phyloP scores from a whole-genome alignment of 2,888 invertebrate genomes.

The Drosophila affinis region DNA sequence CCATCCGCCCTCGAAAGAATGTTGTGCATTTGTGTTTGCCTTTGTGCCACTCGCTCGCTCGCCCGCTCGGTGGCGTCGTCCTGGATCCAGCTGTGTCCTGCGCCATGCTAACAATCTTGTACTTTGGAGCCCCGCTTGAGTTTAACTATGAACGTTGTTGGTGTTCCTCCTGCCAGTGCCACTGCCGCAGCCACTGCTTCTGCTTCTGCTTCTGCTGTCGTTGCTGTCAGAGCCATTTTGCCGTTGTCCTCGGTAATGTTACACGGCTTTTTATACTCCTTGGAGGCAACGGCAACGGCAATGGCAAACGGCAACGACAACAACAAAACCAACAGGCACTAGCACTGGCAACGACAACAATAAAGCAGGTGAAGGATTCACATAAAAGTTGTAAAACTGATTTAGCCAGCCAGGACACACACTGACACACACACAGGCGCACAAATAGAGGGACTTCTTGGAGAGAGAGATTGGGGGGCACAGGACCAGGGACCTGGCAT shows the following conservation, averaged over 20 bases:
- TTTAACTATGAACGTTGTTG: conserved; percentile 52
- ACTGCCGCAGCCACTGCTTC: conserved; percentile 1
- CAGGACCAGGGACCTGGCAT: background rate
- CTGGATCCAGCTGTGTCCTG: conserved; percentile 47
- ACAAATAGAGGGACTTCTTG: conserved; percentile 5
- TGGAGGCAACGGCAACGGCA: conserved; percentile 33
- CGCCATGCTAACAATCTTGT: conserved; percentile 57
- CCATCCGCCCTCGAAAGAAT: conserved; percentile 47
- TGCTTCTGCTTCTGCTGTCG: conserved; percentile 33
- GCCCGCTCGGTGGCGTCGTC: conserved; percentile 40
- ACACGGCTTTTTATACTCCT: conserved; percentile 42
- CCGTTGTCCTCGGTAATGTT: conserved; percentile 55
- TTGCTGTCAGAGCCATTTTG: conserved; percentile 52
- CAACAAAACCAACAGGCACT: conserved; percentile 25
- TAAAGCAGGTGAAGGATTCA: conserved; percentile 60
- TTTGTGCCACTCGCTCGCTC: conserved; percentile 43
- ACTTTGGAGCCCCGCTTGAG: conserved; percentile 43
- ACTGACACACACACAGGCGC: conserved; percentile 3
- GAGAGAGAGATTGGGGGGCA: background rate
- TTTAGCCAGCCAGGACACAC: conserved; percentile 34
- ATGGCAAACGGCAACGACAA: conserved; percentile 18
- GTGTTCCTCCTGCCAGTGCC: conserved; percentile 18
- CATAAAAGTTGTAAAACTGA: conserved; percentile 63
- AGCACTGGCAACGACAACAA: conserved; percentile 19
- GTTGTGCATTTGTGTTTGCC: conserved; percentile 61